A percentile compares a stretch with the other conserved stretches of the same genome.
Conservation (phyloP, 2,888 invertebrate species). For the Sacculina carcini region DNA sequence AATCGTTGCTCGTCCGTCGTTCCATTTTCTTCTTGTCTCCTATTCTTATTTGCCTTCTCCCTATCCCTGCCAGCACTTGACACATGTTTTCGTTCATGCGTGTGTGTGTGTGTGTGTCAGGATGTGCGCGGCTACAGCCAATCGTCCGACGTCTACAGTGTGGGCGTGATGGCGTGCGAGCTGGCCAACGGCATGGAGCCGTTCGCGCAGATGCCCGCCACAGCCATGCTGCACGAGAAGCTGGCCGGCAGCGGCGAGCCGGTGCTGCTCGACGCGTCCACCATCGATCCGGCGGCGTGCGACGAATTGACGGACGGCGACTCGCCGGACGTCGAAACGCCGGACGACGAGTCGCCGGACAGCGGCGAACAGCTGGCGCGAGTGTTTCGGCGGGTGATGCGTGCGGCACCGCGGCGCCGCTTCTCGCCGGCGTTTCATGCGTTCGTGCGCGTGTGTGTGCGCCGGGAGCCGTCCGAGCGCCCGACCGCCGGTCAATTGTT, state of each 20-base stretch:
- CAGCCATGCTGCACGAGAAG: slow-evolving; percentile 74
- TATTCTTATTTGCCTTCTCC: slow-evolving; percentile 8
- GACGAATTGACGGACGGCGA: neutral
- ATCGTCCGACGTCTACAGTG: slow-evolving; percentile 69
- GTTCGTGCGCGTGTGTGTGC: slow-evolving; percentile 41
- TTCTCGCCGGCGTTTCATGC: slow-evolving; percentile 52
- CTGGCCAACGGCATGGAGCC: slow-evolving; percentile 69
- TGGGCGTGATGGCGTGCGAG: slow-evolving; percentile 67
- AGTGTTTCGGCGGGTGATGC: slow-evolving; percentile 16
- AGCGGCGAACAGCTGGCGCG: slow-evolving; percentile 17
- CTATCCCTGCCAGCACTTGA: slow-evolving; percentile 3
- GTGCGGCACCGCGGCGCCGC: slow-evolving; percentile 24
- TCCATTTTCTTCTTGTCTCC: neutral
- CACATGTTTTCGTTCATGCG: too few species aligned
- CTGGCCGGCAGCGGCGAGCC: slow-evolving; percentile 43
- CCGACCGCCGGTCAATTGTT: slow-evolving; percentile 41
- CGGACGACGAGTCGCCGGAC: slow-evolving; percentile 26
- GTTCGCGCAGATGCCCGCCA: slow-evolving; percentile 55
- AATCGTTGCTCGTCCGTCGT: neutral
- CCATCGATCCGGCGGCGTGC: too few species aligned
- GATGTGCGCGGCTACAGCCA: slow-evolving; percentile 64
- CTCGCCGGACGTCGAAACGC: slow-evolving; percentile 21
- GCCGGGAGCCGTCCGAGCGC: slow-evolving; percentile 37
- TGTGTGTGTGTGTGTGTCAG: too few species aligned
- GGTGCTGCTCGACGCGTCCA: slow-evolving; percentile 42